Percentiles rank a stretch among this genome's conserved stretches.
These are phyloP conservation scores for Desmodus rotundus DNA, from an alignment of 2,113 vertebrate genomes.

Conservation along the genomic window DNA sequence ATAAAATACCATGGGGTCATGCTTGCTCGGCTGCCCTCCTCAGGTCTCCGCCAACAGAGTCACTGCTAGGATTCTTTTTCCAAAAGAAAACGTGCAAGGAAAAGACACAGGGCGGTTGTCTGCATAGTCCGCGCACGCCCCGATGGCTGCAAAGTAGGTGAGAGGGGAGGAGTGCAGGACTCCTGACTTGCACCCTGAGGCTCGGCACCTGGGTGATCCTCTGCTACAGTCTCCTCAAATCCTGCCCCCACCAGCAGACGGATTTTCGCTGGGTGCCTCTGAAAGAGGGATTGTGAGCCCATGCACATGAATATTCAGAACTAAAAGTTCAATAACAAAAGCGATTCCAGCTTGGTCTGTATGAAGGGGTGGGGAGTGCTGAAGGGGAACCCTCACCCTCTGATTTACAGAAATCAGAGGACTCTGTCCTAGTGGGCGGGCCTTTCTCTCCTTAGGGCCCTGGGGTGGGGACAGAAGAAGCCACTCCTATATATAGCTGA, in stretches of 20 bases:
- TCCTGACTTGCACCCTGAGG: background rate
- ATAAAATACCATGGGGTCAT: background rate
- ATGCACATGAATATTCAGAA: background rate
- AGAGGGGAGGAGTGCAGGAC: background rate
- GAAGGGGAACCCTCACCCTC: background rate
- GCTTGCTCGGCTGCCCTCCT: background rate
- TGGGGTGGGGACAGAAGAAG: slow-evolving; percentile 55
- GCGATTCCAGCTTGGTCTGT: background rate
- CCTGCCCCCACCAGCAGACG: background rate
- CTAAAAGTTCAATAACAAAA: background rate
- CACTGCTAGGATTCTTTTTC: background rate
- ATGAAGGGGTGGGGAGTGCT: background rate
- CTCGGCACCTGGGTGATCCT: background rate
- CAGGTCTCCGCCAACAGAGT: background rate
- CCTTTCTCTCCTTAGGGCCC: slow-evolving; percentile 16
- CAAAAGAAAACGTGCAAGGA: background rate
- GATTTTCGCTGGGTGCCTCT: background rate
- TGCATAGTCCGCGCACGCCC: background rate
- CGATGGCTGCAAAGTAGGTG: background rate
- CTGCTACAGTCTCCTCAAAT: background rate
- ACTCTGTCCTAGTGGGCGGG: background rate
- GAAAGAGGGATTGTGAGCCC: background rate
- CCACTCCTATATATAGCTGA: slow-evolving; percentile 73
- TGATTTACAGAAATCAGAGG: background rate
- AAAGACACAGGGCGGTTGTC: background rate